Percentiles rank a stretch among this genome's conserved stretches.
Evolutionary conservation across 2,797 vertebrate species (phyloP).

Genomic region (Taenioides sp.): DNA sequence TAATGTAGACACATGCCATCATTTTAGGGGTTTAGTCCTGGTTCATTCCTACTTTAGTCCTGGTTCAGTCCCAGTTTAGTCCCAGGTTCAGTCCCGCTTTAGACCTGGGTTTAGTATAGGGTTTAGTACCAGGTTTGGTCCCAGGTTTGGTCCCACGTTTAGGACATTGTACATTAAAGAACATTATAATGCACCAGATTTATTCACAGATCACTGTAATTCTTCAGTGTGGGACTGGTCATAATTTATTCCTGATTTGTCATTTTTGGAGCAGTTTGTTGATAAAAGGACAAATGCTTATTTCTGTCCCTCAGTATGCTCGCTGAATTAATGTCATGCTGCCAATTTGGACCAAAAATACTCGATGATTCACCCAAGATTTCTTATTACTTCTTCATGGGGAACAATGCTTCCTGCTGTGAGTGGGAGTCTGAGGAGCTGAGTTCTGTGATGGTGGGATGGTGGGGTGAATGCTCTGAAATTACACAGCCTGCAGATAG

Average conservation of each 20-base stretch:
- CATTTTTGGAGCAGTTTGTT: background rate
- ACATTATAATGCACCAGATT: too few relatives aligned
- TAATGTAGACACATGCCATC: too few relatives aligned
- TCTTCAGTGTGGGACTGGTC: background rate
- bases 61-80: too few relatives aligned
- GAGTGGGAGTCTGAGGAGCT: slow-evolving; percentile 1
- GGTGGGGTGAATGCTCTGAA: slow-evolving; percentile 20
- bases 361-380: slow-evolving; percentile 1
- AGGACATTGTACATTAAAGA: too few relatives aligned
- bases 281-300: background rate
- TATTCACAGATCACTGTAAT: too few relatives aligned
- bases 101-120: background rate
- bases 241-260: background rate
- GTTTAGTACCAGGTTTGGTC: too few relatives aligned
- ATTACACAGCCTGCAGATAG: background rate
- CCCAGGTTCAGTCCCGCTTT: background rate
- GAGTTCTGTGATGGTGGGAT: slow-evolving; percentile 10
- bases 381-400: background rate
- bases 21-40: too few relatives aligned
- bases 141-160: too few relatives aligned
- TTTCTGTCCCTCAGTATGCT: slow-evolving; percentile 5
- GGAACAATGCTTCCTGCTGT: background rate
- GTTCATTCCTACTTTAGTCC: too few relatives aligned
- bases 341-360: background rate
- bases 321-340: background rate